Evolutionary conservation across 2,797 vertebrate genomes (phyloP).

Genomic region (Poeciliopsis paucimaculata): DNA sequence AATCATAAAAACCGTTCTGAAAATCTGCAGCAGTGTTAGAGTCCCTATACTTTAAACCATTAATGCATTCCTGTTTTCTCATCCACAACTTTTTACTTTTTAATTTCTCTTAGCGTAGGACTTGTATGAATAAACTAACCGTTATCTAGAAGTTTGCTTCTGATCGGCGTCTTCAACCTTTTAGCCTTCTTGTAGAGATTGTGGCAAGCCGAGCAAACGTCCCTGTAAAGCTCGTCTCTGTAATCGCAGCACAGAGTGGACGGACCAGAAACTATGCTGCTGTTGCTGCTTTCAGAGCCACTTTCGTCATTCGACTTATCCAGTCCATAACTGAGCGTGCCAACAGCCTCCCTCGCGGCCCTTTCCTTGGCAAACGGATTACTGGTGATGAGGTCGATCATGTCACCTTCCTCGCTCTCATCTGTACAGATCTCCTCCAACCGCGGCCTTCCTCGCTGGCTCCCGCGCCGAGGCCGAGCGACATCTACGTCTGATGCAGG

Average conservation of each 20-base stretch:
- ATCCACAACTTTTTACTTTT: background rate
- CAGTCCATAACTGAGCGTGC: conserved; percentile 26
- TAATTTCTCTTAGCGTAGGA: background rate
- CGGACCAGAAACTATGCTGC: conserved; percentile 65
- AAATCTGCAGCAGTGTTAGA: background rate
- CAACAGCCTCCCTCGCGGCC: background rate
- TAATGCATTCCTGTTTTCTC: background rate
- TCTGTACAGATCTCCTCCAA: background rate
- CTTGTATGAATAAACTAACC: conserved; percentile 42
- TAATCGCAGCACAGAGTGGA: background rate
- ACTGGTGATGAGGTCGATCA: conserved; percentile 37
- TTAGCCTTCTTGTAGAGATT: conserved; percentile 50
- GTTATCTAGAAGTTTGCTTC: conserved; percentile 50
- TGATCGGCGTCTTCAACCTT: conserved; percentile 33
- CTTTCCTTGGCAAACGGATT: background rate
- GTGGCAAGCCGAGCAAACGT: conserved; percentile 56
- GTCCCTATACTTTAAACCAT: background rate
- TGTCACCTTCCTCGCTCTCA: background rate
- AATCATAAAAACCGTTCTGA: no score
- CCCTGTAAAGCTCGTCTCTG: background rate
- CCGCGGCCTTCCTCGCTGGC: background rate
- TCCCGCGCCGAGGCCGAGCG: background rate
- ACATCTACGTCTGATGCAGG: conserved; percentile 9
- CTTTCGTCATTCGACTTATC: conserved; percentile 24
- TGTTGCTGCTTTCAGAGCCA: conserved; percentile 36